Evolutionary conservation across 1,140 invertebrate genomes (phyloP).

Genomic region (Penaeus chinensis): DNA sequence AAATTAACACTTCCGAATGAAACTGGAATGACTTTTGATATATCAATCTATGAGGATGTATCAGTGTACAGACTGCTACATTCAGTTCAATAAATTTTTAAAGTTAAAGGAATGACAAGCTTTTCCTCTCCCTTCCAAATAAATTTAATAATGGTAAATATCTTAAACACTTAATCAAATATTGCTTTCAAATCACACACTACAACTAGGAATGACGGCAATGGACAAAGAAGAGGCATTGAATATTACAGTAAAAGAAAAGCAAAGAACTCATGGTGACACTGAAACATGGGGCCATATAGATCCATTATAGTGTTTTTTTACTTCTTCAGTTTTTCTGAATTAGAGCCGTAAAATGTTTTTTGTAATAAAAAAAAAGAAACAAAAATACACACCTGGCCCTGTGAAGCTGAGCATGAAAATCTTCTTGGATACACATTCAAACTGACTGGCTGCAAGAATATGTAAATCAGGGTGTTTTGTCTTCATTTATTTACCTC

Average conservation of each 20-base stretch:
- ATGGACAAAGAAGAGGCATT: constrained; percentile 22
- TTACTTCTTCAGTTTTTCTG: too few species aligned
- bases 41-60: too few species aligned
- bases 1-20: not conserved
- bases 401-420: too few species aligned
- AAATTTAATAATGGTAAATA: not conserved
- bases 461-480: too few species aligned
- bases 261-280: not conserved
- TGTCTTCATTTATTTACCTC: too few species aligned
- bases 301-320: not conserved
- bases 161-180: constrained; percentile 25
- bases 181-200: constrained; percentile 33
- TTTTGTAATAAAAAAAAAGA: too few species aligned
- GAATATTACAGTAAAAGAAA: constrained; percentile 13
- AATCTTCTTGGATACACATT: too few species aligned
- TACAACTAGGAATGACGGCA: constrained; percentile 31
- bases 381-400: too few species aligned
- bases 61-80: too few species aligned
- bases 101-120: not conserved
- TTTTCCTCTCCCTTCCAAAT: constrained; percentile 31
- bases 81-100: not conserved
- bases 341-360: too few species aligned
- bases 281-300: not conserved
- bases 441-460: too few species aligned
- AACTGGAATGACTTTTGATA: not conserved